Conservation (phyloP, 1,140 invertebrate species). For the Drosophila ananassae region DNA sequence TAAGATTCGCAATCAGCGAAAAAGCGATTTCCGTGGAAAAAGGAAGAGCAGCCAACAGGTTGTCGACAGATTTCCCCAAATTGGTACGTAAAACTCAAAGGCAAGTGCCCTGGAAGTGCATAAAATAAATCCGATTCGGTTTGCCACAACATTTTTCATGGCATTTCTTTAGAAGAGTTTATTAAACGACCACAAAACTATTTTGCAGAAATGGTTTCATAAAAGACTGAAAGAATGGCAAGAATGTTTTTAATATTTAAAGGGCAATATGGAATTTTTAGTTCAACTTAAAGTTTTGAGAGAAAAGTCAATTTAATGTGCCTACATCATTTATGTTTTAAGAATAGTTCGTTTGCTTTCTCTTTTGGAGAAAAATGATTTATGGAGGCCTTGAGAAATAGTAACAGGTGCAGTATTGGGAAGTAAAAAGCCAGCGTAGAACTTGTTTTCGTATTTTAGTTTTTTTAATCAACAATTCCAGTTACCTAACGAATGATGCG, state of each 20-base stretch:
- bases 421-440: neutral
- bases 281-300: neutral
- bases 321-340: neutral
- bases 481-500: neutral
- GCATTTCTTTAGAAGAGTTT: conserved; percentile 14
- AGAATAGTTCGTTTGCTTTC: neutral
- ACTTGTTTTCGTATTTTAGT: neutral
- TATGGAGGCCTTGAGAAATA: neutral
- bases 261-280: neutral
- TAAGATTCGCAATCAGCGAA: conserved; percentile 21
- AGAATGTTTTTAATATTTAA: neutral
- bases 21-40: conserved; percentile 24
- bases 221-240: neutral
- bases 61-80: conserved; percentile 35
- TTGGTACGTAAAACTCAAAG: conserved; percentile 43
- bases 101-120: neutral
- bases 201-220: conserved; percentile 5
- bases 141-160: neutral
- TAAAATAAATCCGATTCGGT: neutral
- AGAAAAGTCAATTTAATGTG: neutral
- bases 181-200: conserved; percentile 7
- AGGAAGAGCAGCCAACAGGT: conserved; percentile 55
- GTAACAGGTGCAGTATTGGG: neutral
- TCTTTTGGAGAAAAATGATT: neutral
- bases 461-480: neutral